Evolutionary conservation across 2,113 vertebrate species (phyloP).

Genomic region (Vireo altiloquus): DNA sequence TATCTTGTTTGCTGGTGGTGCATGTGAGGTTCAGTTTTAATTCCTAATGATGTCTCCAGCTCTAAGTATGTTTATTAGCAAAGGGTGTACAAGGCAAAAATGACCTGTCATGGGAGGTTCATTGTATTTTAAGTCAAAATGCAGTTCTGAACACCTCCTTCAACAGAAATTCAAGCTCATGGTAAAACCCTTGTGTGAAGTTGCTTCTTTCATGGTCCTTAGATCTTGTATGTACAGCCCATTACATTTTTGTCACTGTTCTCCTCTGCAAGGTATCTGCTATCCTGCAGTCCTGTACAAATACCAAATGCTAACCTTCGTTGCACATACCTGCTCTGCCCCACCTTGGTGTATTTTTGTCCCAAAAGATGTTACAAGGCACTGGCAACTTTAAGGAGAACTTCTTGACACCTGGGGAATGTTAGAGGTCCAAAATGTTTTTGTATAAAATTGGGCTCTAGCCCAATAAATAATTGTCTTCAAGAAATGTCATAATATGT

Average conservation of each 20-base stretch:
- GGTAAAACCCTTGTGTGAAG: neutral
- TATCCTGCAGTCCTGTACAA: neutral
- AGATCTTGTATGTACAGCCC: neutral
- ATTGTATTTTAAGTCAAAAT: neutral
- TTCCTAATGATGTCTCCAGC: neutral
- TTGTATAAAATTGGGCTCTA: neutral
- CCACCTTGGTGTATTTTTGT: neutral
- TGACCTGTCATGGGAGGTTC: neutral
- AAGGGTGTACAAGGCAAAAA: neutral
- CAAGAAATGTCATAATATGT: neutral
- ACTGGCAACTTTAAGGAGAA: fast-evolving
- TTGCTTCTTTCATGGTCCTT: neutral
- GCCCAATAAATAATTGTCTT: neutral
- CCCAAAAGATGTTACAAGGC: neutral
- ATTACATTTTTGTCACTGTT: neutral
- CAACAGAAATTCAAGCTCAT: neutral
- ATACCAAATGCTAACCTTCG: neutral
- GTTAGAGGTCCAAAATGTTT: neutral
- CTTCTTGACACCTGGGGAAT: neutral
- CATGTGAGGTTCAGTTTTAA: neutral
- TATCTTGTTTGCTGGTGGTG: neutral
- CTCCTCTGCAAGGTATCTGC: neutral
- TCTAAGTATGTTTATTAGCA: neutral
- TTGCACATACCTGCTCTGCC: neutral
- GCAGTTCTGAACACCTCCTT: neutral